Conservation (phyloP, 2,113 vertebrate species). For the Nestor notabilis region DNA sequence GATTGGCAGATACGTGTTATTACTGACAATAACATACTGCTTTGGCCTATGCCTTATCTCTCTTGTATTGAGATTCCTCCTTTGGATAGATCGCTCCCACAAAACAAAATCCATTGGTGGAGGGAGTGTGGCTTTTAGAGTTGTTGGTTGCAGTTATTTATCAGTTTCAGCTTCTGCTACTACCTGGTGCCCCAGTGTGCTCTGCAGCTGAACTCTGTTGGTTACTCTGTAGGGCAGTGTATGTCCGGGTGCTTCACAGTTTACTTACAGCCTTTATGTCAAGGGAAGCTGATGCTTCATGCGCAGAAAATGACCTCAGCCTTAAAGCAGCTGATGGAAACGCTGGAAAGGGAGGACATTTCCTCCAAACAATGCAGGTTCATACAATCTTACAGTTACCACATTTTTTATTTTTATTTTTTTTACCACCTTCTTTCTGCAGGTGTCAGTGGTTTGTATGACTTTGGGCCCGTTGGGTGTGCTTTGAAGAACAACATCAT, state of each 20-base stretch:
- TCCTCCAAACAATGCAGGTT: not conserved
- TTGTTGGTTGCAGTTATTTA: not conserved
- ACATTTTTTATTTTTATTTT: too few relatives aligned
- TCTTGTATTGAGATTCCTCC: not conserved
- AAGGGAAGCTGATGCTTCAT: not conserved
- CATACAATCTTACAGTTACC: not conserved
- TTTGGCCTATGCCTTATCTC: not conserved
- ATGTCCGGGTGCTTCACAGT: not conserved
- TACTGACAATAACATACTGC: not conserved
- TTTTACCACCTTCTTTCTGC: not conserved
- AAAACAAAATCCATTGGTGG: not conserved
- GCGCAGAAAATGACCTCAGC: not conserved
- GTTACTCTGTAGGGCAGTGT: not conserved
- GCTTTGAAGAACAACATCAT: slow-evolving; percentile 98
- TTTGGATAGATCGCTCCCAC: not conserved
- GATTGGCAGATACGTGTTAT: not conserved
- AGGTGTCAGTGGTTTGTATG: slow-evolving; percentile 97
- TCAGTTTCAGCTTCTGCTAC: not conserved
- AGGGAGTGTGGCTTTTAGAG: not conserved
- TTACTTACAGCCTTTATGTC: not conserved
- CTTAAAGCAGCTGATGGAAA: not conserved
- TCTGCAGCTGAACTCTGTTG: not conserved
- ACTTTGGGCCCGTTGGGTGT: slow-evolving; percentile 96
- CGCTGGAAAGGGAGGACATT: not conserved
- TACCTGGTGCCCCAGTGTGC: not conserved